Percentiles rank a stretch among this genome's conserved stretches.
These are phyloP conservation scores for Manacus vitellinus DNA, from an alignment of 2,113 vertebrate species.

Conservation along the genomic window DNA sequence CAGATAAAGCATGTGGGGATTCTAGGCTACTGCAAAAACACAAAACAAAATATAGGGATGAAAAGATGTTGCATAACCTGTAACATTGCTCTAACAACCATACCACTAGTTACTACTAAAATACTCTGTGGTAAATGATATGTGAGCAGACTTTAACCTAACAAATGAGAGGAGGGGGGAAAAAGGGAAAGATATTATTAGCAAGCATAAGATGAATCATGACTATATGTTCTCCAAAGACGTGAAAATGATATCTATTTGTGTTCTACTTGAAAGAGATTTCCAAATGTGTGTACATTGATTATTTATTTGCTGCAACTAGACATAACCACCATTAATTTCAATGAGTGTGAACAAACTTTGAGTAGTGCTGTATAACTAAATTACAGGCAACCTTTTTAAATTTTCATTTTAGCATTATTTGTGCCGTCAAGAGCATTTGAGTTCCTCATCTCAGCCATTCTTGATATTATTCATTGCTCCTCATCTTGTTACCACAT, in stretches of 20 bases:
- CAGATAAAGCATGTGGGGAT: background rate
- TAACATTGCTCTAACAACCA: background rate
- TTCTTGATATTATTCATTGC: background rate
- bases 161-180: background rate
- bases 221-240: conserved; percentile 13
- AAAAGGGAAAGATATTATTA: conserved; percentile 13
- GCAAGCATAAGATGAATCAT: conserved; percentile 27
- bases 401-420: background rate
- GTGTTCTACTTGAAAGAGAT: background rate
- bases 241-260: conserved; percentile 12
- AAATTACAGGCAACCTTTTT: background rate
- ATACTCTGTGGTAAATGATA: background rate
- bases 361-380: background rate
- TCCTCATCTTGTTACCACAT: background rate
- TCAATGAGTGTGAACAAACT: background rate
- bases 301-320: conserved; percentile 13
- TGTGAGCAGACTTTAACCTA: background rate
- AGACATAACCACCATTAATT: background rate
- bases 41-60: background rate
- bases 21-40: background rate
- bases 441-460: background rate
- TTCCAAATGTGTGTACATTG: background rate
- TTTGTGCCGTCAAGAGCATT: background rate
- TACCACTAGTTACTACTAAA: background rate
- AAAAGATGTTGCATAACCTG: background rate